These are phyloP conservation scores for Mormyrus hasselquistii DNA, from an alignment of 2,797 vertebrate genomes.

Conservation along the genomic window DNA sequence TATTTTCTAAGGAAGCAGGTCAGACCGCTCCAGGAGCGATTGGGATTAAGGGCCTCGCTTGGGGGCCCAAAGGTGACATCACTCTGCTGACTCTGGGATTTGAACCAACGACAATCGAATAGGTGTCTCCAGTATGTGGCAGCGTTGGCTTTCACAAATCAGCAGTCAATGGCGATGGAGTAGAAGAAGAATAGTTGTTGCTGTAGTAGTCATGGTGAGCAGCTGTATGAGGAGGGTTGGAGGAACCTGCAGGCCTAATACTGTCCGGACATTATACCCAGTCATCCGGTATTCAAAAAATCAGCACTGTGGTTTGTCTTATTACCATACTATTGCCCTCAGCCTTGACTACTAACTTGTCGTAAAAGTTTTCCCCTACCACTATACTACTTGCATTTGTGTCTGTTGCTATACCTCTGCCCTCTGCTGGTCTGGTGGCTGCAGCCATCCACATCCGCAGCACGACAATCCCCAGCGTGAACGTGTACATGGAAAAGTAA, in stretches of 20 bases:
- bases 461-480: neutral
- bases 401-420: neutral
- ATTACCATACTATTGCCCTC: neutral
- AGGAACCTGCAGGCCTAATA: neutral
- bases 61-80: neutral
- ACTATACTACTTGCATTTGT: neutral
- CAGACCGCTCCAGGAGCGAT: neutral
- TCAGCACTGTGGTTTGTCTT: neutral
- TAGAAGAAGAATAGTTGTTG: neutral
- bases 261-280: neutral
- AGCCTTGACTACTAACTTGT: neutral
- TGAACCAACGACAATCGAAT: neutral
- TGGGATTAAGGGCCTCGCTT: neutral
- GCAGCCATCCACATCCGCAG: neutral
- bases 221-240: neutral
- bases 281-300: neutral
- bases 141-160: neutral
- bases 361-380: neutral
- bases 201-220: neutral
- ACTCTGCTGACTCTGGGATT: neutral
- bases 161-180: neutral
- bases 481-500: neutral
- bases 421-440: neutral
- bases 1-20: neutral
- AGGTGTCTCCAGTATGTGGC: neutral